Conservation (phyloP, 1,140 invertebrate genomes). For the Drosophila bipectinata region DNA sequence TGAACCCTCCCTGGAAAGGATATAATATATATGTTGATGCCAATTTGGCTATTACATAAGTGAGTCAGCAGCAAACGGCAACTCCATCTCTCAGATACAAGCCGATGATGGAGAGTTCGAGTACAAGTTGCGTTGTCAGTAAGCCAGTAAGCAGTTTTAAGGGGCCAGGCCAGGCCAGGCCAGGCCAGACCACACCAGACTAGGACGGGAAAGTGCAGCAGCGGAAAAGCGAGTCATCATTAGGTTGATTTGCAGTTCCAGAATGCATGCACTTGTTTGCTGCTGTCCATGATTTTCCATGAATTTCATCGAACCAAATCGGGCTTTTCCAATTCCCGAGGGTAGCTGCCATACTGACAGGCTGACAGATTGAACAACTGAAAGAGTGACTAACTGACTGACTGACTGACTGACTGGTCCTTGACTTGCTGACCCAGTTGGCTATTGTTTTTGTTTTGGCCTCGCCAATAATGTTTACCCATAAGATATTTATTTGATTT, state of each 20-base stretch:
- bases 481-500: conserved; percentile 72
- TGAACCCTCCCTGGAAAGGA: conserved; percentile 14
- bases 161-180: background rate
- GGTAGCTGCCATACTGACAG: conserved; percentile 35
- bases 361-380: background rate
- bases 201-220: background rate
- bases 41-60: conserved; percentile 80
- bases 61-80: conserved; percentile 65
- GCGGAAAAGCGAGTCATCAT: conserved; percentile 62
- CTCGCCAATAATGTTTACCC: conserved; percentile 67
- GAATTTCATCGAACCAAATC: conserved; percentile 46
- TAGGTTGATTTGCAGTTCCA: conserved; percentile 66
- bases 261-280: conserved; percentile 73
- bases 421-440: conserved; percentile 80
- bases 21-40: conserved; percentile 80
- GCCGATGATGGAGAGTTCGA: conserved; percentile 10
- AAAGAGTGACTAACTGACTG: conserved; percentile 36
- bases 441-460: conserved; percentile 47
- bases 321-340: conserved; percentile 47
- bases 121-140: conserved; percentile 41
- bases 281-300: conserved; percentile 62
- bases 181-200: background rate
- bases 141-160: conserved; percentile 38
- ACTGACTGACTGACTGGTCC: conserved; percentile 46
- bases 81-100: conserved; percentile 7